Percentiles rank a stretch among this genome's conserved stretches.
phyloP scores from a whole-genome alignment of 2,797 vertebrate species.

The Intellagama lesueurii region DNA sequence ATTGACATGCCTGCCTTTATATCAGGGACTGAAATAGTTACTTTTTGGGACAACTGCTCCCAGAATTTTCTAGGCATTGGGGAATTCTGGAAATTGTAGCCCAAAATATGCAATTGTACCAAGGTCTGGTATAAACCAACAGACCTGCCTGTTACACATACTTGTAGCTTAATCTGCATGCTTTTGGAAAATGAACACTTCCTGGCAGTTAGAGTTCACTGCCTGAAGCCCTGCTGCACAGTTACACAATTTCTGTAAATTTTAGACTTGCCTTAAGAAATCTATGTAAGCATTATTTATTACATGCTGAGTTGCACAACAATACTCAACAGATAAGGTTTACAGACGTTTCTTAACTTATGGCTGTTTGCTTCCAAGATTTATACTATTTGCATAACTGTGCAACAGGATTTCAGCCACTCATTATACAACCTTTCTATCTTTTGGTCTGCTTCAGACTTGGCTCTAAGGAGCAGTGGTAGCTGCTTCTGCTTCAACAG shows the following conservation, averaged over 20 bases:
- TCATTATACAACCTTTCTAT: not conserved
- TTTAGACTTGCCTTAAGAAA: no score
- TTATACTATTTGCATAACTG: no score
- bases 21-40: no score
- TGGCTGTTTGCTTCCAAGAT: no score
- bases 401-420: no score
- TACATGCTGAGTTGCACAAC: no score
- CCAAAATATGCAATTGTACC: not conserved
- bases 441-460: not conserved
- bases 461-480: not conserved
- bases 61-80: not conserved
- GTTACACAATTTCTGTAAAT: no score
- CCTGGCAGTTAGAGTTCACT: not conserved
- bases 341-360: no score
- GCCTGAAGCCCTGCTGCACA: no score
- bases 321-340: no score
- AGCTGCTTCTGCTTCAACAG: not conserved
- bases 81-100: not conserved
- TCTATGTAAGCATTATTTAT: no score
- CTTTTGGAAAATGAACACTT: not conserved
- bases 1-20: not conserved
- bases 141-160: no score
- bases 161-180: not conserved
- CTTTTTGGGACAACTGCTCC: not conserved
- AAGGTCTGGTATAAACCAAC: not conserved